phyloP scores from a whole-genome alignment of 2,113 vertebrate species.

The Pyxicephalus adspersus region DNA sequence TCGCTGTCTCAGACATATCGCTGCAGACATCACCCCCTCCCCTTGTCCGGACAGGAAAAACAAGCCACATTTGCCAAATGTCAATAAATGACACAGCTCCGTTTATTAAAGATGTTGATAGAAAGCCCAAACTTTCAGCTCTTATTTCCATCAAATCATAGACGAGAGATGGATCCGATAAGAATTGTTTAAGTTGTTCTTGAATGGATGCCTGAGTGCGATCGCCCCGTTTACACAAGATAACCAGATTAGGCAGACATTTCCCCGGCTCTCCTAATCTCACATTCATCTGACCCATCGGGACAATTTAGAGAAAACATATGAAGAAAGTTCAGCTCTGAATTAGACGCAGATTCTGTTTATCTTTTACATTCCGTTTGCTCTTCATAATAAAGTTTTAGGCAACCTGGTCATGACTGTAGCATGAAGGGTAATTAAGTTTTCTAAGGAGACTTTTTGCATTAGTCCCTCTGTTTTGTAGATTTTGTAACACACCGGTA shows the following conservation, averaged over 20 bases:
- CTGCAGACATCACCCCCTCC: conserved; percentile 2
- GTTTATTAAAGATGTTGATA: conserved; percentile 51
- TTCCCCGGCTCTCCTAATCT: conserved; percentile 30
- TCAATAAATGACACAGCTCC: conserved; percentile 13
- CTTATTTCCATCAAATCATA: conserved; percentile 38
- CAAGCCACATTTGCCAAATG: conserved; percentile 5
- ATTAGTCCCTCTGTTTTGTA: too few species aligned
- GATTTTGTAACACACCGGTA: too few species aligned
- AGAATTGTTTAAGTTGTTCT: conserved; percentile 44
- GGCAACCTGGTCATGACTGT: too few species aligned
- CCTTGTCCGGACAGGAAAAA: neutral
- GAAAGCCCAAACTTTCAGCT: conserved; percentile 33
- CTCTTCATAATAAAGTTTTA: too few species aligned
- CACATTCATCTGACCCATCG: conserved; percentile 13
- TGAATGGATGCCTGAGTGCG: conserved; percentile 34
- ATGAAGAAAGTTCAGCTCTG: neutral
- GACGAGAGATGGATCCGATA: conserved; percentile 47
- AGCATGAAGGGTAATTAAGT: too few species aligned
- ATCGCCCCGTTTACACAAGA: conserved; percentile 22
- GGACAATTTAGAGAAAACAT: conserved; percentile 4
- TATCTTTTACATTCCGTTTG: neutral
- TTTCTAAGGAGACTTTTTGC: too few species aligned
- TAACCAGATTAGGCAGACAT: conserved; percentile 40
- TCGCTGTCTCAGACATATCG: conserved; percentile 7
- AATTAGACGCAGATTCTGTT: neutral